Evolutionary conservation across 2,113 vertebrate genomes (phyloP).

Genomic region (Rhombomys opimus): DNA sequence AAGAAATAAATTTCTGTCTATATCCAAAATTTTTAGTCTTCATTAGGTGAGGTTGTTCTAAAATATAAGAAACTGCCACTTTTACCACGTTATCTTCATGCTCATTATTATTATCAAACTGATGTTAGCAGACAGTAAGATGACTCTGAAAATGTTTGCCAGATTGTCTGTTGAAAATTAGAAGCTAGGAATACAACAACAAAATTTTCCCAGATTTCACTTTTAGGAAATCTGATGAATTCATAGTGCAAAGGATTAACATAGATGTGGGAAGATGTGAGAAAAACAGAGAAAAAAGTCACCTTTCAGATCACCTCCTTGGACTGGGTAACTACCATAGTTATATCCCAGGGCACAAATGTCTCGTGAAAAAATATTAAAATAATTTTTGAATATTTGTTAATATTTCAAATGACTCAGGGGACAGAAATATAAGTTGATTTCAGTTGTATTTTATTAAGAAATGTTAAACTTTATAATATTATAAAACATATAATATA

Average conservation of each 20-base stretch:
- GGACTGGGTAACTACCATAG: background rate
- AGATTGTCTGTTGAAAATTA: constrained; percentile 44
- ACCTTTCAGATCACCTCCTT: background rate
- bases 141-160: constrained; percentile 58
- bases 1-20: constrained; percentile 53
- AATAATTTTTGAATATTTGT: constrained; percentile 3
- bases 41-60: constrained; percentile 69
- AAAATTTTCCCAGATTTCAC: background rate
- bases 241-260: background rate
- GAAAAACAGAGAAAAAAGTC: background rate
- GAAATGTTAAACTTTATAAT: constrained; percentile 31
- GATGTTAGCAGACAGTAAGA: constrained; percentile 15
- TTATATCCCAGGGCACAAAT: background rate
- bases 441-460: constrained; percentile 43
- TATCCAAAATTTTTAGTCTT: constrained; percentile 66
- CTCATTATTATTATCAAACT: constrained; percentile 13
- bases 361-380: background rate
- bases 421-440: background rate
- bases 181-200: background rate
- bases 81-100: background rate
- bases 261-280: background rate
- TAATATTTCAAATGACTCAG: background rate
- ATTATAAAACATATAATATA: constrained; percentile 40
- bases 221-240: background rate
- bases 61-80: constrained; percentile 47